Percentiles rank a stretch among this genome's conserved stretches.
These are phyloP conservation scores for Hyperoplus lanceolatus DNA, from an alignment of 2,797 vertebrate species.

Conservation along the genomic window DNA sequence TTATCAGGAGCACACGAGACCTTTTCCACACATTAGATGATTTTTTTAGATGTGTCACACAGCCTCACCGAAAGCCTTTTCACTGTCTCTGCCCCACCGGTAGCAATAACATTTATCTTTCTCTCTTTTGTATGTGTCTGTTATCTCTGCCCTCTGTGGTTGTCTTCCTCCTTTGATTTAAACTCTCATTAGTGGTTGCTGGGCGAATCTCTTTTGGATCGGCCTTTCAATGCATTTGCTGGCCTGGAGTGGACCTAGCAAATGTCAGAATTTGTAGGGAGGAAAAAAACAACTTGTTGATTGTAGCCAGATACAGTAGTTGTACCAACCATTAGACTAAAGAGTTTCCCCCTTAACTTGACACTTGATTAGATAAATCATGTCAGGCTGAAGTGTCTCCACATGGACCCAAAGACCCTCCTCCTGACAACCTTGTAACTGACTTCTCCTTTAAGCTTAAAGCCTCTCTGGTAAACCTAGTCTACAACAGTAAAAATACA, in stretches of 20 bases:
- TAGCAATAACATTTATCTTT: slow-evolving; percentile 22
- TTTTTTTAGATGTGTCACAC: slow-evolving; percentile 30
- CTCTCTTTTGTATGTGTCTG: neutral
- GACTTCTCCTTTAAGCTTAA: no score
- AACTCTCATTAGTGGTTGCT: neutral
- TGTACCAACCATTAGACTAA: slow-evolving; percentile 7
- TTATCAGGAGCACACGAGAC: slow-evolving; percentile 28
- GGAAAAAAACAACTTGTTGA: neutral
- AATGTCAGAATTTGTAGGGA: neutral
- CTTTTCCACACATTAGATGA: slow-evolving; percentile 14
- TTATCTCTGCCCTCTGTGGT: slow-evolving; percentile 4
- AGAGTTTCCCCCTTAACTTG: slow-evolving; percentile 20
- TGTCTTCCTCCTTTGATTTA: slow-evolving; percentile 34
- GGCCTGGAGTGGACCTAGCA: neutral
- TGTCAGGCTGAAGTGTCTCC: slow-evolving; percentile 1
- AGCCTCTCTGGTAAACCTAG: no score
- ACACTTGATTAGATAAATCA: slow-evolving; percentile 33
- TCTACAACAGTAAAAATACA: no score
- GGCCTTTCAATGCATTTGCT: neutral
- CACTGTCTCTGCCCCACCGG: neutral
- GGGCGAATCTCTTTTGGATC: neutral
- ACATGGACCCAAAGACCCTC: neutral
- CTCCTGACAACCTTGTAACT: neutral
- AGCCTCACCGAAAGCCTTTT: neutral
- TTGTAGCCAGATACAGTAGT: slow-evolving; percentile 1